Conservation (phyloP, 1,140 invertebrate species). For the Helicoverpa zea region DNA sequence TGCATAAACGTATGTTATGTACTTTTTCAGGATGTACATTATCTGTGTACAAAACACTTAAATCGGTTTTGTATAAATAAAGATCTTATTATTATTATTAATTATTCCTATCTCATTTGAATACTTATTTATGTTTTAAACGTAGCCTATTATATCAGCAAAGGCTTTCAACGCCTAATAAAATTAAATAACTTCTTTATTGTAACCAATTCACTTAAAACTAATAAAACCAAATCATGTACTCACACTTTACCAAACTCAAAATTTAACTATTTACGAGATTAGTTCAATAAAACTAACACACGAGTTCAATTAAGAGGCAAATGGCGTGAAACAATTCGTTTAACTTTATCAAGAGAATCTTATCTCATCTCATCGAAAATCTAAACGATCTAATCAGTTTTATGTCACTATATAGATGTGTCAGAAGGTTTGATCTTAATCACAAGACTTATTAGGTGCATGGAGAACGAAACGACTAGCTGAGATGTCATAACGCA, state of each 20-base stretch:
- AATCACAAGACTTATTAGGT: too few species aligned
- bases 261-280: conserved; percentile 12
- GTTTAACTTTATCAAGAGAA: conserved; percentile 27
- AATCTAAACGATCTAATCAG: conserved; percentile 36
- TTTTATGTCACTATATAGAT: background rate
- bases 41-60: too few species aligned
- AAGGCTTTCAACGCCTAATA: too few species aligned
- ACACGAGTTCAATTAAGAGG: conserved; percentile 31
- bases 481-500: background rate
- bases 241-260: background rate
- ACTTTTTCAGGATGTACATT: too few species aligned
- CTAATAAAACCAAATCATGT: background rate
- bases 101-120: too few species aligned
- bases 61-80: too few species aligned
- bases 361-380: conserved; percentile 23
- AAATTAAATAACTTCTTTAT: too few species aligned
- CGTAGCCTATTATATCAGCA: too few species aligned
- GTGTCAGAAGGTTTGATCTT: background rate
- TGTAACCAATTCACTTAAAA: too few species aligned
- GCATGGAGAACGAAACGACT: background rate
- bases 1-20: too few species aligned
- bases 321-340: conserved; percentile 22
- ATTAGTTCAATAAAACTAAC: conserved; percentile 27
- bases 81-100: too few species aligned
- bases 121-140: too few species aligned